Evolutionary conservation across 2,797 vertebrate genomes (phyloP).

Genomic region (Hypotaenidia okinawae): DNA sequence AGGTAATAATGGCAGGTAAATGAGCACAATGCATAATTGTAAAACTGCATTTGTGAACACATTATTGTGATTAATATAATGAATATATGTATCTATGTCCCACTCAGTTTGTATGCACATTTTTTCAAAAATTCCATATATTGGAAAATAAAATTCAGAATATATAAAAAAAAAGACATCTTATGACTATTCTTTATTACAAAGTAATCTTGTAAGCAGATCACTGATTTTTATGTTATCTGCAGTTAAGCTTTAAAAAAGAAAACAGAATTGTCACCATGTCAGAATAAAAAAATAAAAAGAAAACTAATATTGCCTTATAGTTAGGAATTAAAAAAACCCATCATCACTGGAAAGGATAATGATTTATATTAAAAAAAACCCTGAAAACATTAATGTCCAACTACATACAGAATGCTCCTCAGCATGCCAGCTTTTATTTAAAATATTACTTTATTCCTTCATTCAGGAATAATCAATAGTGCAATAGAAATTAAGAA

Average conservation of each 20-base stretch:
- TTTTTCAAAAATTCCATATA: background rate
- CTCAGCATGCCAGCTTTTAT: background rate
- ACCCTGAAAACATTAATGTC: background rate
- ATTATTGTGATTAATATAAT: background rate
- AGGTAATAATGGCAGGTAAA: background rate
- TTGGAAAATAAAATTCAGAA: background rate
- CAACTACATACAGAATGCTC: background rate
- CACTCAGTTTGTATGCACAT: background rate
- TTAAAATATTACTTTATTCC: background rate
- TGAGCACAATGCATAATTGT: background rate
- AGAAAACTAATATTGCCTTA: background rate
- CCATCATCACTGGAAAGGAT: background rate
- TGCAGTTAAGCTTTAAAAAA: background rate
- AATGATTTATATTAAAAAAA: background rate
- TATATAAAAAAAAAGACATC: background rate
- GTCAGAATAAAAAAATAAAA: background rate
- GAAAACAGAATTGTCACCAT: background rate
- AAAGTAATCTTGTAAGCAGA: background rate
- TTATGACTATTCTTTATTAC: background rate
- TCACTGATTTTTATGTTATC: background rate
- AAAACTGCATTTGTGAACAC: background rate
- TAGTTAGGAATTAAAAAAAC: background rate
- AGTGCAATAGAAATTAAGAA: background rate
- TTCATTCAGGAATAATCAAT: background rate
- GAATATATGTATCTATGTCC: background rate